These are phyloP conservation scores for Aurelia aurita DNA, from an alignment of 30 jellyfish, hydroid and myxozoan genomes.

Conservation along the genomic window DNA sequence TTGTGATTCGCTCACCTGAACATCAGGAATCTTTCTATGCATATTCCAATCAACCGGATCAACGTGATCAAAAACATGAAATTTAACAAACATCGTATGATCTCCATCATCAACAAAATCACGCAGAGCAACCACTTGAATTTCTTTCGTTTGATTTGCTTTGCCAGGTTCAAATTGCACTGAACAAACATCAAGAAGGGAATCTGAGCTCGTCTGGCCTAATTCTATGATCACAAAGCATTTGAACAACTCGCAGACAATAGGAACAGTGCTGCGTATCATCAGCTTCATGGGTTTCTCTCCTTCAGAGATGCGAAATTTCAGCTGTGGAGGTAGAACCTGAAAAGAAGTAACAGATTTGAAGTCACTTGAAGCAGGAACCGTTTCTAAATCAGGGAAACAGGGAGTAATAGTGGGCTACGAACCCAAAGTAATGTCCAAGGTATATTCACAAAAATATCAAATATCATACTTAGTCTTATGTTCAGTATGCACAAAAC, in stretches of 20 bases:
- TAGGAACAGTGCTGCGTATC: constrained; percentile 79
- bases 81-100: constrained; percentile 75
- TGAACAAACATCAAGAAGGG: constrained; percentile 73
- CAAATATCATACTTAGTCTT: too few species aligned
- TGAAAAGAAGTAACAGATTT: not conserved
- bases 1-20: constrained; percentile 52
- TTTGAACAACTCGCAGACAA: constrained; percentile 68
- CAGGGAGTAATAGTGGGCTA: not conserved
- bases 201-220: constrained; percentile 77
- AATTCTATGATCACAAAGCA: constrained; percentile 80
- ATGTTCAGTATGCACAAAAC: too few species aligned
- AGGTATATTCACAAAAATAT: too few species aligned
- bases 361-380: too few species aligned
- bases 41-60: constrained; percentile 96
- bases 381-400: not conserved
- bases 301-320: constrained; percentile 73
- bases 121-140: constrained; percentile 85
- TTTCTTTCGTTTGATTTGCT: constrained; percentile 63
- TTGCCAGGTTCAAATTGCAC: constrained; percentile 73
- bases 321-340: constrained; percentile 62
- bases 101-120: constrained; percentile 96
- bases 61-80: constrained; percentile 69
- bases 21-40: constrained; percentile 78
- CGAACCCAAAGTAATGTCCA: not conserved
- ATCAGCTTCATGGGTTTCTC: constrained; percentile 73